Conservation (phyloP, 2,113 vertebrate genomes). For the Procavia capensis region DNA sequence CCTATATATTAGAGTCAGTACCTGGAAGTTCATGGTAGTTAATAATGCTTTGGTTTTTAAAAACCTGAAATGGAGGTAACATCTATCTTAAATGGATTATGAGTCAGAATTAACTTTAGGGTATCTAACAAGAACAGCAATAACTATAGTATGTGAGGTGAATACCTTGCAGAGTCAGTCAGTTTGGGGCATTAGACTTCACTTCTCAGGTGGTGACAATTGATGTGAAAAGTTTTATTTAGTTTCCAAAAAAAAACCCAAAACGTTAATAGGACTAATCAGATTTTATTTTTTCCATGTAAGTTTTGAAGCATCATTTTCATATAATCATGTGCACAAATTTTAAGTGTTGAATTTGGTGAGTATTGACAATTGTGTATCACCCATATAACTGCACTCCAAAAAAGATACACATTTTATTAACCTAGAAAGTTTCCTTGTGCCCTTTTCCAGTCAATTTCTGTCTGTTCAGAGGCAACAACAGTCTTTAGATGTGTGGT, state of each 20-base stretch:
- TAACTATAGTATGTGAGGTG: background rate
- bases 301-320: conserved; percentile 30
- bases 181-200: background rate
- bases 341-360: background rate
- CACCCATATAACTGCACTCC: background rate
- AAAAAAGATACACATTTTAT: background rate
- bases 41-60: background rate
- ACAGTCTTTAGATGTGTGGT: background rate
- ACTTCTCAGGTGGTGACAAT: background rate
- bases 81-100: background rate
- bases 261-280: background rate
- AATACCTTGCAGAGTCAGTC: background rate
- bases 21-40: background rate
- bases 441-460: background rate
- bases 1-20: background rate
- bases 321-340: background rate
- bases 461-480: background rate
- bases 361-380: background rate
- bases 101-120: background rate
- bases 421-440: background rate
- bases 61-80: background rate
- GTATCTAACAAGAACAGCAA: background rate
- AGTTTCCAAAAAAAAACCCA: background rate
- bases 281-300: background rate
- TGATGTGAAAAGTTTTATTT: background rate